phyloP scores from a whole-genome alignment of 2,797 vertebrate species.

The Spheniscus humboldti region DNA sequence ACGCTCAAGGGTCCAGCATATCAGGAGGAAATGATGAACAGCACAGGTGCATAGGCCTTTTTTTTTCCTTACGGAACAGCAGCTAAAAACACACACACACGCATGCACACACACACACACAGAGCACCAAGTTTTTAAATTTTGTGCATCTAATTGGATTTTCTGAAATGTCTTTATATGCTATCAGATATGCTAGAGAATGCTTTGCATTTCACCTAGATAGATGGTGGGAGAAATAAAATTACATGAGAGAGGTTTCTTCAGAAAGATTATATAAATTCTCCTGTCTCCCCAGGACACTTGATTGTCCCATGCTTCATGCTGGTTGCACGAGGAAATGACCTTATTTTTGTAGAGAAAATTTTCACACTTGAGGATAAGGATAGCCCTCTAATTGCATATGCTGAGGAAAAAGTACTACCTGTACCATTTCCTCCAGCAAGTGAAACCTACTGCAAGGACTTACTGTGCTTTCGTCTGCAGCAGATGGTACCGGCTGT shows the following conservation, averaged over 20 bases:
- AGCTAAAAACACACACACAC: background rate
- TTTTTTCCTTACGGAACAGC: background rate
- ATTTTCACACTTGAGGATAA: background rate
- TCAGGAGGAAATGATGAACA: background rate
- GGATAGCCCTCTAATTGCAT: background rate
- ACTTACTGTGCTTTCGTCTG: background rate
- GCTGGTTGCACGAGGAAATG: background rate
- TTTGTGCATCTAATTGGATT: background rate
- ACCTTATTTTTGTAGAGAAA: background rate
- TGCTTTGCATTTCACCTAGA: background rate
- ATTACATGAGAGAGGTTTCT: background rate
- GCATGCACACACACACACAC: background rate
- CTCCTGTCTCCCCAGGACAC: background rate
- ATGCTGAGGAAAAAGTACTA: background rate
- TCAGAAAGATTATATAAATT: background rate
- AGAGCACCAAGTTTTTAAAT: background rate
- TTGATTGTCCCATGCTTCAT: background rate
- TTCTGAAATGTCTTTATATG: background rate
- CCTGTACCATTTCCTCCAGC: background rate
- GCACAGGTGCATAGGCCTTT: background rate
- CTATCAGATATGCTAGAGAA: background rate
- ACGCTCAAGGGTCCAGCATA: background rate
- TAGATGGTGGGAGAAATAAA: background rate
- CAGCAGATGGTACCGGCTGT: slow-evolving; percentile 4
- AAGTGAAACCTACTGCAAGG: background rate